These are phyloP conservation scores for Rhagologus leucostigma DNA, from an alignment of 2,113 vertebrate species.

Conservation along the genomic window DNA sequence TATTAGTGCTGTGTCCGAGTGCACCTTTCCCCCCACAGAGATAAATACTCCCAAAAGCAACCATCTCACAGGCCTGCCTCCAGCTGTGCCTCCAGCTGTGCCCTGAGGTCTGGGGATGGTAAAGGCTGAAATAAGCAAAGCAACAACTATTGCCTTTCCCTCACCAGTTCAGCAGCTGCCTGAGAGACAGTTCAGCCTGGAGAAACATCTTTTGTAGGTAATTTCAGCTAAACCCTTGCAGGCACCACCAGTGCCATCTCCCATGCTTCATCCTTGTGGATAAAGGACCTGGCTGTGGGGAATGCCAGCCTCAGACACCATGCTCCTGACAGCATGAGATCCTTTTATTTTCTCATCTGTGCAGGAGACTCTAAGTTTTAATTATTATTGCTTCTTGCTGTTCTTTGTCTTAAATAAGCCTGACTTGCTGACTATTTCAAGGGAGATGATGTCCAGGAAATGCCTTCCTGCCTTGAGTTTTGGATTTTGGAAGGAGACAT, in stretches of 20 bases:
- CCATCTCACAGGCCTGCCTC: not conserved
- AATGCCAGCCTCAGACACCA: not conserved
- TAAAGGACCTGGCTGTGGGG: not conserved
- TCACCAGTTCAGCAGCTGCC: not conserved
- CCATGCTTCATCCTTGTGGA: not conserved
- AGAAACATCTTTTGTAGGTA: not conserved
- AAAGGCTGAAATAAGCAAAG: not conserved
- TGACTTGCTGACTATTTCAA: constrained; percentile 25
- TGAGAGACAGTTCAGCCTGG: not conserved
- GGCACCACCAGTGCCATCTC: not conserved
- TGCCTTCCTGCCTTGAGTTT: not conserved
- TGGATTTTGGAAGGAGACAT: not conserved
- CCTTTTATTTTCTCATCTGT: not conserved
- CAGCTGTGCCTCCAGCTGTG: not conserved
- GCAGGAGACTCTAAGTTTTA: constrained; percentile 2
- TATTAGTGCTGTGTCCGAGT: not conserved
- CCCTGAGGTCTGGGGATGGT: not conserved
- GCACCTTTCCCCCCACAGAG: not conserved
- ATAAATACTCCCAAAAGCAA: not conserved
- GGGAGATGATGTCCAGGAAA: constrained; percentile 26
- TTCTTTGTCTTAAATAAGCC: constrained; percentile 64
- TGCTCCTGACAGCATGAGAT: not conserved
- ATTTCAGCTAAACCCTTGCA: not conserved
- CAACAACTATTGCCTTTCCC: not conserved
- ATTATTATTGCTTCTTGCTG: constrained; percentile 38